phyloP scores from a whole-genome alignment of 2,888 invertebrate genomes.

The Sesamia inferens region DNA sequence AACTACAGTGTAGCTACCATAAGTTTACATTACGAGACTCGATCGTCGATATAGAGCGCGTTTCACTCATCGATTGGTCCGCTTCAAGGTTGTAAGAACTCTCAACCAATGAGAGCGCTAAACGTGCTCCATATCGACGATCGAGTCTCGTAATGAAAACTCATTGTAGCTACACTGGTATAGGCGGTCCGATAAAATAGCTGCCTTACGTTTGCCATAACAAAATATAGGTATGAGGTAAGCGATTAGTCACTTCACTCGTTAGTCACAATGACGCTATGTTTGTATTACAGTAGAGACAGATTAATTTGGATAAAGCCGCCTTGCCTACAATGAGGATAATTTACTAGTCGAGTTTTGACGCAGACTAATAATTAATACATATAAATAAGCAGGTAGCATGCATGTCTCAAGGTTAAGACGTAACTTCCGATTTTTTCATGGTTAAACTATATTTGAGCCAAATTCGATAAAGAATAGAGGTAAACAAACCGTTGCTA shows the following conservation, averaged over 20 bases:
- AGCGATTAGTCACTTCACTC: constrained; percentile 65
- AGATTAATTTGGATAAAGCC: constrained; percentile 17
- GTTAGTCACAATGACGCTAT: constrained; percentile 61
- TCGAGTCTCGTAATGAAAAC: no score
- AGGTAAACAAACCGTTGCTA: no score
- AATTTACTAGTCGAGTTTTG: constrained; percentile 1
- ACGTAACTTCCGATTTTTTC: constrained; percentile 18
- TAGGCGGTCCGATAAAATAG: constrained; percentile 39
- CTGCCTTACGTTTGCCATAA: constrained; percentile 23
- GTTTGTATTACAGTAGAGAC: constrained; percentile 1
- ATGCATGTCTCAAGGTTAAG: constrained; percentile 33
- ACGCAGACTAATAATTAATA: not conserved
- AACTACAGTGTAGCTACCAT: no score
- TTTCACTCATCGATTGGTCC: no score
- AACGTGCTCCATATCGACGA: no score
- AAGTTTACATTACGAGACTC: no score
- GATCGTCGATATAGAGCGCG: no score
- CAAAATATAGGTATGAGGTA: constrained; percentile 68
- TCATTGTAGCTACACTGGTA: no score
- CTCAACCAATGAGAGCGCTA: no score
- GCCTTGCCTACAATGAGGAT: not conserved
- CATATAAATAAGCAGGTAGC: not conserved
- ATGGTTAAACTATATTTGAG: constrained; percentile 27
- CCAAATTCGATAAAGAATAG: no score
- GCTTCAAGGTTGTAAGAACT: no score